Conservation (phyloP, 2,113 vertebrate species). For the Sakesphorus luctuosus region DNA sequence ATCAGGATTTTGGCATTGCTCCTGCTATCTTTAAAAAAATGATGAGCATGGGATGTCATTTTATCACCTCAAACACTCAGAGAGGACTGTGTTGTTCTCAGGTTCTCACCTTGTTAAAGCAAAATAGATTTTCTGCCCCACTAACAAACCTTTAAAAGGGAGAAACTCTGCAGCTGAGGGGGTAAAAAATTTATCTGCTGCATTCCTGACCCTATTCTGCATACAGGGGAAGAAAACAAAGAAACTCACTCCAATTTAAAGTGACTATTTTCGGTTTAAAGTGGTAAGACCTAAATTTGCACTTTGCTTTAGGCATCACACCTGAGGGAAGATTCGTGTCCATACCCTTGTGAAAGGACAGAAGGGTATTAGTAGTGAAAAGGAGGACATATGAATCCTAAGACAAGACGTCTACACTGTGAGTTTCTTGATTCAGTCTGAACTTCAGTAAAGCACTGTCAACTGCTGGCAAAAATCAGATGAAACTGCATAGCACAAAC, state of each 20-base stretch:
- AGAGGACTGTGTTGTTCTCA: background rate
- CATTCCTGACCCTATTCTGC: background rate
- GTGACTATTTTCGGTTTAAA: background rate
- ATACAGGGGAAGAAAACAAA: background rate
- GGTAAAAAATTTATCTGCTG: background rate
- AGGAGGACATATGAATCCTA: background rate
- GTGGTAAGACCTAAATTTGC: background rate
- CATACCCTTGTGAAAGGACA: background rate
- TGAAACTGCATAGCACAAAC: background rate
- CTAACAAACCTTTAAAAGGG: background rate
- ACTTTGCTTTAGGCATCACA: background rate
- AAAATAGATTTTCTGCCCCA: background rate
- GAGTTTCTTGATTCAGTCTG: background rate
- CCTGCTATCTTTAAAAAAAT: background rate
- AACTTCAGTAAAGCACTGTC: background rate
- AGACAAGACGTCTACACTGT: background rate
- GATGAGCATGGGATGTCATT: background rate
- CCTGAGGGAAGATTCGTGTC: background rate
- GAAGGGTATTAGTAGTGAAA: background rate
- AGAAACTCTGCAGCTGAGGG: background rate
- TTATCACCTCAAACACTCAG: background rate
- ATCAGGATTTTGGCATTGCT: background rate
- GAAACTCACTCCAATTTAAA: background rate
- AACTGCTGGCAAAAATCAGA: background rate
- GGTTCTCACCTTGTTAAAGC: background rate